Evolutionary conservation across 2,888 invertebrate species (phyloP).

Genomic region (Pyrochroa serraticornis): DNA sequence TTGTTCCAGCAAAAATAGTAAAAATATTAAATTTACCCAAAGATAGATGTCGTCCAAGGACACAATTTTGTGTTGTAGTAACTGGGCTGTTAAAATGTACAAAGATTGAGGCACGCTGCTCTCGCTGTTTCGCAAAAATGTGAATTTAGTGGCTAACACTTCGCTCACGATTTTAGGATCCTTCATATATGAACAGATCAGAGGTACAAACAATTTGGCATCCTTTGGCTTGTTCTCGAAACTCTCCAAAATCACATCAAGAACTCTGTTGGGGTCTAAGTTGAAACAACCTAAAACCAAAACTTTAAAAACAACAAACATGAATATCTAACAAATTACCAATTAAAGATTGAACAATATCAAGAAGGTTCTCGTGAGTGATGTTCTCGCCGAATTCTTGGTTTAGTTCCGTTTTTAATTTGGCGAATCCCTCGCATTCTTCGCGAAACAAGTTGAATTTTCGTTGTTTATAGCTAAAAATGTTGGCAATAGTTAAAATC

Average conservation of each 20-base stretch:
- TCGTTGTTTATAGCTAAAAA: slow-evolving; percentile 94
- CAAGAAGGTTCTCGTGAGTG: slow-evolving; percentile 73
- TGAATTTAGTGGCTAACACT: slow-evolving; percentile 92
- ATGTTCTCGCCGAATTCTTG: slow-evolving; percentile 74
- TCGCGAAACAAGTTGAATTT: slow-evolving; percentile 98
- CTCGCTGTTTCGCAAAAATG: slow-evolving; percentile 70
- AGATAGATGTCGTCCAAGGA: slow-evolving; percentile 86
- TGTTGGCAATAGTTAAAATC: slow-evolving; percentile 34
- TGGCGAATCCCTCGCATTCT: slow-evolving; percentile 99
- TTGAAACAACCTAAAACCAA: slow-evolving; percentile 80
- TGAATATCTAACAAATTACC: slow-evolving; percentile 49
- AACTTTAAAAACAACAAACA: no score
- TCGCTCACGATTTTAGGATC: slow-evolving; percentile 89
- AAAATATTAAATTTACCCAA: slow-evolving; percentile 82
- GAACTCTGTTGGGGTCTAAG: slow-evolving; percentile 95
- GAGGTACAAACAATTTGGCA: slow-evolving; percentile 81
- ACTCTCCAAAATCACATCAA: slow-evolving; percentile 95
- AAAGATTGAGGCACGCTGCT: slow-evolving; percentile 79
- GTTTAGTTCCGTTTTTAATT: slow-evolving; percentile 91
- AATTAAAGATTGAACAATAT: slow-evolving; percentile 92
- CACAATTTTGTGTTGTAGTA: slow-evolving; percentile 88
- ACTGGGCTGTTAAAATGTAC: slow-evolving; percentile 87
- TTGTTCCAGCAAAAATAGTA: no score
- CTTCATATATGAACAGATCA: slow-evolving; percentile 87
- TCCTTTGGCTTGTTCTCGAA: slow-evolving; percentile 88